Conservation (phyloP, 2,797 vertebrate genomes). For the Florisuga fusca region DNA sequence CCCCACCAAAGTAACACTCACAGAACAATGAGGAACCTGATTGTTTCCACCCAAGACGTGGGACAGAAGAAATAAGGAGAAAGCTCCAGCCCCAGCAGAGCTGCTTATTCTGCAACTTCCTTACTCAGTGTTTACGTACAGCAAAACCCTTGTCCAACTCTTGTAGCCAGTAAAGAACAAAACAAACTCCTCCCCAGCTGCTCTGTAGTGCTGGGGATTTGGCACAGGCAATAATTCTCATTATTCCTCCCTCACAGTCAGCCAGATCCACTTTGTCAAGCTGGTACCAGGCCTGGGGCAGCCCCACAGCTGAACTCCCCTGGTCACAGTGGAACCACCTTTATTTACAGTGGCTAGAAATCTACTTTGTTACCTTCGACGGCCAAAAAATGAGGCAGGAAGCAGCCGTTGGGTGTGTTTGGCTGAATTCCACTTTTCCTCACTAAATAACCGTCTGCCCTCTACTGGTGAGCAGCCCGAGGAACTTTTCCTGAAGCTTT, state of each 20-base stretch:
- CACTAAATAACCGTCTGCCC: background rate
- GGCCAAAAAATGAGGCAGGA: background rate
- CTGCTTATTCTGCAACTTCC: background rate
- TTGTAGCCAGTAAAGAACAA: background rate
- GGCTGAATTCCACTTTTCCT: background rate
- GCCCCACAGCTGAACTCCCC: background rate
- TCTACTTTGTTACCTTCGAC: background rate
- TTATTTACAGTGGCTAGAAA: background rate
- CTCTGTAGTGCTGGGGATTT: background rate
- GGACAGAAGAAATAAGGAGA: background rate
- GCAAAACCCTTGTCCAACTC: background rate
- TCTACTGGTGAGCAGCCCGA: background rate
- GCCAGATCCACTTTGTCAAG: background rate
- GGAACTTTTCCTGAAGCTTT: too few species aligned
- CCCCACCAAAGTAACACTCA: background rate
- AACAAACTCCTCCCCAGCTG: background rate
- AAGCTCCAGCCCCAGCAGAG: fast-evolving
- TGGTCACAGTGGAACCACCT: background rate
- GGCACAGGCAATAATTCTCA: background rate
- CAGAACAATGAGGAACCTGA: background rate
- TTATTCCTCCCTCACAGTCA: background rate
- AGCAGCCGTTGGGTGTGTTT: background rate
- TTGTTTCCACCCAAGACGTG: background rate
- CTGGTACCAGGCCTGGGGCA: background rate
- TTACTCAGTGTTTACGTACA: background rate